A percentile compares a stretch with the other conserved stretches of the same genome.
Evolutionary conservation across 2,888 invertebrate genomes (phyloP).

Genomic region (Sesia apiformis): DNA sequence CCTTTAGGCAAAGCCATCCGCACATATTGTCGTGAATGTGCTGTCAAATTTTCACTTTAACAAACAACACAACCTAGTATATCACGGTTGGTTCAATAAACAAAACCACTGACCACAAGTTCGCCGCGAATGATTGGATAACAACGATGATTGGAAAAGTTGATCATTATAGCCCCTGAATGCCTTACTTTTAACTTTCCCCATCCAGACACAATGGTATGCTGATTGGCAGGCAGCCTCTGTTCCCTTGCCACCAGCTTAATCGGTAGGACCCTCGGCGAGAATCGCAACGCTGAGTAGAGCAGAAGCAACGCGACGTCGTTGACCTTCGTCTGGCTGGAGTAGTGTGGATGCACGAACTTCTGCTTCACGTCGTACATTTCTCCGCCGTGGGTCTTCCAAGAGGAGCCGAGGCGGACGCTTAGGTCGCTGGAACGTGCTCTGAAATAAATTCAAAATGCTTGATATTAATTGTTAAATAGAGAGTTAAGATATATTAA

Average conservation of each 20-base stretch:
- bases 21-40: too few relatives aligned
- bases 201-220: conserved; percentile 64
- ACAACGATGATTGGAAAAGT: too few relatives aligned
- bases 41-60: too few relatives aligned
- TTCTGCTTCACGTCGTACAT: conserved; percentile 58
- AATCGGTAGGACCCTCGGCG: conserved; percentile 50
- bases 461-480: too few relatives aligned
- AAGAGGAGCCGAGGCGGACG: conserved; percentile 67
- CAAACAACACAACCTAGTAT: too few relatives aligned
- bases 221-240: conserved; percentile 33
- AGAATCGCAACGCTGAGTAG: conserved; percentile 48
- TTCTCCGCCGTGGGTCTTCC: conserved; percentile 65
- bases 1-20: too few relatives aligned
- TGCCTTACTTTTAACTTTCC: conserved; percentile 45
- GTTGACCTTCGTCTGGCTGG: conserved; percentile 51
- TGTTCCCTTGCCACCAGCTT: conserved; percentile 35
- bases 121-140: too few relatives aligned
- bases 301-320: conserved; percentile 65
- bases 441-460: conserved; percentile 17
- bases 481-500: too few relatives aligned
- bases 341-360: conserved; percentile 58
- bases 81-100: too few relatives aligned
- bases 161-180: too few relatives aligned
- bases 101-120: too few relatives aligned
- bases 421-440: conserved; percentile 46